phyloP scores from a whole-genome alignment of 2,888 invertebrate genomes.

The Pasiphila rectangulata region DNA sequence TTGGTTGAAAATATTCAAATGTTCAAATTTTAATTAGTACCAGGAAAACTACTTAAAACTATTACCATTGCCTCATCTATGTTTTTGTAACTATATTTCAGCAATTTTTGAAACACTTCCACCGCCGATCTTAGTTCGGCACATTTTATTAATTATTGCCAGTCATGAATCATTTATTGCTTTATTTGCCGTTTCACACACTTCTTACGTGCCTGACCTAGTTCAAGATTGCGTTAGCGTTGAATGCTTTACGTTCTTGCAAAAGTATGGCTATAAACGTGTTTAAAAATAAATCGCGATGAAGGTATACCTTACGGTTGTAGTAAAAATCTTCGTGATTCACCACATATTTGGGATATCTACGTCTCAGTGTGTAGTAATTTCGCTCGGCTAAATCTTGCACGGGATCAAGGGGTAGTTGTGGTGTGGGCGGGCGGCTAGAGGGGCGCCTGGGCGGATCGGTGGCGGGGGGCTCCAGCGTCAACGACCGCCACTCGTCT shows the following conservation, averaged over 20 bases:
- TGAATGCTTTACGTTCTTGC: slow-evolving; percentile 35
- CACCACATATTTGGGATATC: slow-evolving; percentile 29
- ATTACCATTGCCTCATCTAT: slow-evolving; percentile 8
- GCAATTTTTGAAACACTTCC: slow-evolving; percentile 36
- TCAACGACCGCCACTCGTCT: slow-evolving; percentile 77
- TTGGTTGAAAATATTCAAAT: too few species aligned
- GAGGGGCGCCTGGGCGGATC: slow-evolving; percentile 60
- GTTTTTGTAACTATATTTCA: slow-evolving; percentile 23
- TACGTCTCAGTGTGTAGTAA: slow-evolving; percentile 36
- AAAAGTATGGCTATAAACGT: slow-evolving; percentile 23
- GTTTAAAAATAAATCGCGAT: slow-evolving; percentile 37
- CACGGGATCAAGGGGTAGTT: slow-evolving; percentile 51
- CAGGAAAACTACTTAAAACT: slow-evolving; percentile 8
- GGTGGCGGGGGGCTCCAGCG: slow-evolving; percentile 63
- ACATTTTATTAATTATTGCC: slow-evolving; percentile 25
- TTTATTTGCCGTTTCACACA: slow-evolving; percentile 32
- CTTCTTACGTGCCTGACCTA: slow-evolving; percentile 45
- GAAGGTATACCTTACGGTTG: slow-evolving; percentile 16
- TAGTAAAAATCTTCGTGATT: background rate
- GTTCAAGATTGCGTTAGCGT: slow-evolving; percentile 48
- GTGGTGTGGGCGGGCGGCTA: slow-evolving; percentile 69
- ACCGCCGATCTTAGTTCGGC: slow-evolving; percentile 25
- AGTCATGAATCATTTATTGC: slow-evolving; percentile 27
- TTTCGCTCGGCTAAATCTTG: slow-evolving; percentile 32
- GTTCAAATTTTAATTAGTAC: background rate